Evolutionary conservation across 2,888 invertebrate species (phyloP), one percentile per base, ranked within the genome.

Genomic region (Digitonthophagus gazella): DNA sequence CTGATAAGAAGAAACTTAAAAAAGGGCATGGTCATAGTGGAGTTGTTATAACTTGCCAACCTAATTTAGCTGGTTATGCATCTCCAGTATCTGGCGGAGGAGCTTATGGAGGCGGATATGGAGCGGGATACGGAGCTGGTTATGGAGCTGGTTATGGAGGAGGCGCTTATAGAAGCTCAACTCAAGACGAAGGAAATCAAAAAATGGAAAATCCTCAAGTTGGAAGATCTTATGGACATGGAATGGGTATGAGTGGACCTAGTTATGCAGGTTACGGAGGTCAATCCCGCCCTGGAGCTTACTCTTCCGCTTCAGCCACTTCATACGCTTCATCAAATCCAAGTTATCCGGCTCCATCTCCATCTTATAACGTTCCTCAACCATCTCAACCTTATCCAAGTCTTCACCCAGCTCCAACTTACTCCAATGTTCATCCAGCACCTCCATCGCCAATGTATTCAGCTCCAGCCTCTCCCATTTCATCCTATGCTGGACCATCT

Each of bases 41-140:
- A 5, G 73, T 83, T 22, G 81, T 82, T 2, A 82, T 83, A 56
- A 82, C 82, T n/a, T 83, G 83, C 70, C 82, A 82, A 75, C 83
- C 83, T 11, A 79, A 80, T 69, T 75, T 82, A 44, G 81, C 82
- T 64, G 83, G 83, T 61, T 82, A 81, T 68, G 80, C 81, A 20
- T 75, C 79, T 54, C 73, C 75, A 11, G 70, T 74, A 3, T 71
- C 69, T 11, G 72, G 71, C 14, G 69, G 61, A 15, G 70, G 65
- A 16, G 69, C 68, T 19, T 68, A 69, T 11, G 73, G 72, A 14
- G 67, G 44, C 6, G 69, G 66, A 18, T 68, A 68, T 20, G 69
- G 70, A 28, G 19, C 68, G 11, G 72, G 72, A 14, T 68, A 63
- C 56, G 69, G 71, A 58, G 70, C 71, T 4, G 63, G 44, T 55